Conservation (phyloP, 2,797 vertebrate genomes). For the Fistularia tabacaria region DNA sequence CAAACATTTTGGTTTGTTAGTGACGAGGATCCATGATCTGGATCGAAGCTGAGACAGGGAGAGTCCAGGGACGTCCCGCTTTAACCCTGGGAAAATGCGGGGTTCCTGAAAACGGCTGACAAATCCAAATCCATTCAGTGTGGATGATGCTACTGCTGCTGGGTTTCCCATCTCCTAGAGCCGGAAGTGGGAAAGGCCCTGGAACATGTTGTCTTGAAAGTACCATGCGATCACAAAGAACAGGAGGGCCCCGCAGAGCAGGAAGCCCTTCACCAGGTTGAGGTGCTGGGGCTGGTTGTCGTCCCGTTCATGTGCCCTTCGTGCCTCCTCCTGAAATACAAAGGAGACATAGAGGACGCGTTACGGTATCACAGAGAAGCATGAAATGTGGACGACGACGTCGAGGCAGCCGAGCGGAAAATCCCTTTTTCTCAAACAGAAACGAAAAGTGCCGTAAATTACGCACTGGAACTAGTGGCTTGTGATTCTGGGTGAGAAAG, state of each 20-base stretch:
- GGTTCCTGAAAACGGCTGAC: slow-evolving; percentile 17
- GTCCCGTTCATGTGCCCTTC: slow-evolving; percentile 5
- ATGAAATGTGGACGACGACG: too few species aligned
- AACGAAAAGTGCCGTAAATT: too few species aligned
- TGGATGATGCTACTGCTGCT: slow-evolving; percentile 68
- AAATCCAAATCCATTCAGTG: neutral
- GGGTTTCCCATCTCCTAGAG: slow-evolving; percentile 56
- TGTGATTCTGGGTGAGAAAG: too few species aligned
- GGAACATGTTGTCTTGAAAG: slow-evolving; percentile 42
- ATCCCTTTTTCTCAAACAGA: too few species aligned
- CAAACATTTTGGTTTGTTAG: slow-evolving; percentile 42
- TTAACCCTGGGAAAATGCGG: neutral
- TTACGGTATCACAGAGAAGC: neutral
- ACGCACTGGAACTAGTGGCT: too few species aligned
- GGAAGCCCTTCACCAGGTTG: slow-evolving; percentile 54
- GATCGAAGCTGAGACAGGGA: neutral
- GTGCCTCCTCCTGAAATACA: slow-evolving; percentile 47
- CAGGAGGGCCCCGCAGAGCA: slow-evolving; percentile 63
- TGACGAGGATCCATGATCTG: neutral
- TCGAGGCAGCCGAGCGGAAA: neutral
- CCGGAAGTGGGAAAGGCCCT: slow-evolving; percentile 42
- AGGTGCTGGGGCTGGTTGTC: slow-evolving; percentile 31
- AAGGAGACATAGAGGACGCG: slow-evolving; percentile 8
- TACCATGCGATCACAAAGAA: slow-evolving; percentile 68
- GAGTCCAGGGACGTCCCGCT: neutral